Base-by-base conservation (phyloP, 2,113 vertebrate species). In the Edolisoma coerulescens region DNA sequence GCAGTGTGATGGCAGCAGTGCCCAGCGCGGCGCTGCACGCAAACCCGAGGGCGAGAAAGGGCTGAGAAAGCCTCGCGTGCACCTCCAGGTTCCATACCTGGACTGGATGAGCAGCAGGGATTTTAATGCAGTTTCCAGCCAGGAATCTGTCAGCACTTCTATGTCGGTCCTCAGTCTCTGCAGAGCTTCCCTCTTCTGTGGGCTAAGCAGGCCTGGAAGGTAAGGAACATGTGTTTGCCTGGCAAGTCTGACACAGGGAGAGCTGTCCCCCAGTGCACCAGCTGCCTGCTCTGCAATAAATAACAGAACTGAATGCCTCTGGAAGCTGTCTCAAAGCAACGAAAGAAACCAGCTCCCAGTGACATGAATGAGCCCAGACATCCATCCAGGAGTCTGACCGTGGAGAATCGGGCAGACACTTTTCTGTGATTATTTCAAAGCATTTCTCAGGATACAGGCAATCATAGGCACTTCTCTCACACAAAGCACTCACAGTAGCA, bases 41-140 rank as follows among this genome's bases (percentile, higher is more conserved):
- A 7, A 24, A 59, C 35, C 65, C 2, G 0, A 45, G 30, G 3
- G 20, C 5, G 3, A 61, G 27, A 26, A 64, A 68, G 30, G 32
- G 50, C 53, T 54, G 27, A 24, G 63, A 42, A 60, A 85, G 37
- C 50, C 53, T 30, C 2, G 1, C 3, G 5, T 4, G 12, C 11
- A 7, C 32, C 64, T 18, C 37, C 53, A 67, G n/a, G 14, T 50
- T 53, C 73, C 80, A 42, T 94, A 99, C 99, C 99, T 99, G 97
- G 99, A 99, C 97, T 99, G 99, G 89, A 99, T 99, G 86, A 99
- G 99, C 73, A 99, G 98, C 91, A 99, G 98, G 87, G 99, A 99
- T 95, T 99, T 99, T 28, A 99, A 97, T 0, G 99, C 99, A 6
- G 99, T 99, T 98, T 98, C 99, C 96, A 99, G 98, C 99, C 99